These are phyloP conservation scores for Pocillopora damicornis DNA, from an alignment of 64 coral and sea anemone species.

Conservation along the genomic window DNA sequence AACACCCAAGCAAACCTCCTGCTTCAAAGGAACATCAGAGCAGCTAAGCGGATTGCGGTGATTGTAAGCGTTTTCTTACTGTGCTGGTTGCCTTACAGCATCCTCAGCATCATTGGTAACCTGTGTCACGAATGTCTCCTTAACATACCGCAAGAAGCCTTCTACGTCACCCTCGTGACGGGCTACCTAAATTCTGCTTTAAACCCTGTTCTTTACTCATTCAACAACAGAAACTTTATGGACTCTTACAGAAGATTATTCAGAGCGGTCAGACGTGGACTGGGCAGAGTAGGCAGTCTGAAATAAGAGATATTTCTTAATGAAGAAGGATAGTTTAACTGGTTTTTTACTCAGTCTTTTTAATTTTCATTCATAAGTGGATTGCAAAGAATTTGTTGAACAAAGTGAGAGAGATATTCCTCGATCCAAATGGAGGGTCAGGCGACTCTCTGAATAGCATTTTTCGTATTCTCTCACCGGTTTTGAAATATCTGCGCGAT, in stretches of 20 bases:
- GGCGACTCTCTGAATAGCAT: no score
- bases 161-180: constrained; percentile 33
- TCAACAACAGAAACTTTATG: constrained; percentile 81
- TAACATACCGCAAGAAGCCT: constrained; percentile 22
- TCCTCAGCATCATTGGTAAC: constrained; percentile 32
- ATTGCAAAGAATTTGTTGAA: no score
- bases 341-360: neutral
- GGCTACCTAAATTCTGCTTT: constrained; percentile 77
- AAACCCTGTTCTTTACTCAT: constrained; percentile 79
- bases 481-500: no score
- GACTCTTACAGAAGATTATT: constrained; percentile 52
- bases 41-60: constrained; percentile 75
- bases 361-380: neutral
- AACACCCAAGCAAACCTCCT: constrained; percentile 21
- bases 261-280: neutral
- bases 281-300: neutral
- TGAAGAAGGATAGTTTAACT: neutral
- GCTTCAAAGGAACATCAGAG: constrained; percentile 62
- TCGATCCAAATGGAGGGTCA: no score
- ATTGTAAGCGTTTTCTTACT: constrained; percentile 64
- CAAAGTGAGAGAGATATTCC: no score
- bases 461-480: no score
- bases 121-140: neutral
- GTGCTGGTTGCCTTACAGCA: constrained; percentile 70
- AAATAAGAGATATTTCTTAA: neutral